A percentile compares a stretch with the other conserved stretches of the same genome.
phyloP scores from a whole-genome alignment of 2,113 vertebrate genomes.

The Nyctereutes procyonoides region DNA sequence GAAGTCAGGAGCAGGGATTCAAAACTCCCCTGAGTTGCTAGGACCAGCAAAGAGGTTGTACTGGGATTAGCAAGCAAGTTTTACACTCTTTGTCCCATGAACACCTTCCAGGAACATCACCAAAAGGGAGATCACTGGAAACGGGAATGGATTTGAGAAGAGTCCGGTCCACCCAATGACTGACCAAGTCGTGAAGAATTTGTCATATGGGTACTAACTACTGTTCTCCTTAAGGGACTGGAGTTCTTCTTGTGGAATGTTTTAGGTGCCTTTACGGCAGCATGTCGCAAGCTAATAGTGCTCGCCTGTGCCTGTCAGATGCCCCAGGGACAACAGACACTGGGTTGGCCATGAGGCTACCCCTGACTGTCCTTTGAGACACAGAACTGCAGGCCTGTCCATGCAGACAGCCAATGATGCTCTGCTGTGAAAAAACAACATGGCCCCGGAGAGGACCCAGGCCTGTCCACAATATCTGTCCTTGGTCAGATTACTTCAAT shows the following conservation, averaged over 20 bases:
- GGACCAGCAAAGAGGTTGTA: neutral
- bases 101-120: neutral
- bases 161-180: accelerated
- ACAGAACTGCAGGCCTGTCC: too few species aligned
- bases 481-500: neutral
- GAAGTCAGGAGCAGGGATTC: neutral
- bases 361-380: accelerated
- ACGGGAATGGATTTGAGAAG: neutral
- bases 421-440: neutral
- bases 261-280: neutral
- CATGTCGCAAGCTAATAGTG: accelerated
- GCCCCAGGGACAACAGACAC: neutral
- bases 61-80: neutral
- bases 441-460: accelerated
- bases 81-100: accelerated
- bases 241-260: neutral
- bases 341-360: too few species aligned
- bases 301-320: neutral
- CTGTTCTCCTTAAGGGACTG: neutral
- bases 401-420: accelerated
- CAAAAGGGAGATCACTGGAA: neutral
- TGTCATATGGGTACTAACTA: accelerated
- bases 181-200: neutral
- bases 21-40: neutral
- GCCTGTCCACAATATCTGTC: accelerated